A percentile compares a stretch with the other conserved stretches of the same genome.
Evolutionary conservation across 2,113 vertebrate species (phyloP).

Genomic region (Todiramphus saurophagus): DNA sequence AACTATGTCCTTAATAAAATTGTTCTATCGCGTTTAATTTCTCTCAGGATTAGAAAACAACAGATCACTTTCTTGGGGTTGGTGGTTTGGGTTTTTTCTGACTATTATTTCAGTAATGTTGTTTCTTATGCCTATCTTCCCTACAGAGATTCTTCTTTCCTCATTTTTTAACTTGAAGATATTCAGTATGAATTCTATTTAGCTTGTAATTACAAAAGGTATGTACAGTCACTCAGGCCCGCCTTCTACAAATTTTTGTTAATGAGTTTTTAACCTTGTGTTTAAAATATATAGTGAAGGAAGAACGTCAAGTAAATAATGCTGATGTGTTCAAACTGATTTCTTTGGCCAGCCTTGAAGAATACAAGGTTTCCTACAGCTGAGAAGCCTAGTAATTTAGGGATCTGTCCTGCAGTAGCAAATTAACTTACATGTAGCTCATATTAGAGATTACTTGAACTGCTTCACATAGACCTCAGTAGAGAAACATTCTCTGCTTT

Average conservation of each 20-base stretch:
- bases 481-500: conserved; percentile 22
- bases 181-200: neutral
- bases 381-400: neutral
- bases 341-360: neutral
- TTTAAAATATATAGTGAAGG: neutral
- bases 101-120: neutral
- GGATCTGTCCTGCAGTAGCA: neutral
- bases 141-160: neutral
- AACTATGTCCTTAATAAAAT: neutral
- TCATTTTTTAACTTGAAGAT: neutral
- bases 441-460: neutral
- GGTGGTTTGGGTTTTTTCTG: accelerated
- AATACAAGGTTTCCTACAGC: neutral
- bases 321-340: neutral
- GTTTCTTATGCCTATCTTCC: neutral
- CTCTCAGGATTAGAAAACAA: neutral
- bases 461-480: neutral
- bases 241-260: neutral
- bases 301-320: neutral
- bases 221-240: neutral
- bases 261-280: neutral
- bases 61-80: neutral
- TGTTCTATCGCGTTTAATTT: neutral
- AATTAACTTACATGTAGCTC: neutral
- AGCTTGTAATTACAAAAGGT: neutral